Base-by-base conservation (phyloP, 2,797 vertebrate species). In the Enteromius unitaeniatus region DNA sequence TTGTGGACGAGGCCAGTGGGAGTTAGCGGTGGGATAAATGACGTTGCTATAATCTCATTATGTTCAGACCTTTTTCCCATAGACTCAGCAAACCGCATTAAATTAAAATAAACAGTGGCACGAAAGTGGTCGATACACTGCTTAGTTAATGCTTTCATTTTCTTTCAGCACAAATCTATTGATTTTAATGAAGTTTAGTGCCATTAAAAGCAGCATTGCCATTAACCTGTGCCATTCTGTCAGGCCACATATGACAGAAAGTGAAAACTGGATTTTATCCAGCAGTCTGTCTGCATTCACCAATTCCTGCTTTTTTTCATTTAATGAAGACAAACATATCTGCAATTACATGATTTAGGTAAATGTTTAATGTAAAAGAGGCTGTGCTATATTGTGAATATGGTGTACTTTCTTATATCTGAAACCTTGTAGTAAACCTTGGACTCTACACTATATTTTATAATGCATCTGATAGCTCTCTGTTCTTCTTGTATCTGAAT, bases 151-250 rank as follows among this genome's bases (percentile, higher is more conserved):
- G 47, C 37, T 55, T 79, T 62, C 65, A 70, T 87, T 82, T 85
- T 70, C 47, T 58, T 80, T 72, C 14, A 15, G 74, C 34, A 62
- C 64, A 84, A 47, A 58, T 42, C 7, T 70, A 85, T 80, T 78
- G 87, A 88, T 87, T 85, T 62, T n/a, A 80, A 83, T 42, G 68
- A 74, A 68, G 37, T 70, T 78, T 79, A 68, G 15, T 21, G 60
- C 65, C 62, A 65, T 84, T 89, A 78, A 80, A 79, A 84, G 79
- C 37, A 67, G 75, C 21, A 49, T 70, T 67, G 60, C 79, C 28
- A 69, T 58, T 78, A 83, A 88, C 84, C 55, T 40, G 60, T 64
- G 42, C 47, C 53, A 84, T 40, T 64, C 34, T 78, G 47, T 78
- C 37, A 40, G 73, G 58, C 80, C 78, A 82, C 65, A 51, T 51